A percentile compares a stretch with the other conserved stretches of the same genome.
phyloP scores from a whole-genome alignment of 2,888 invertebrate species.

The Clepsis dumicolana region DNA sequence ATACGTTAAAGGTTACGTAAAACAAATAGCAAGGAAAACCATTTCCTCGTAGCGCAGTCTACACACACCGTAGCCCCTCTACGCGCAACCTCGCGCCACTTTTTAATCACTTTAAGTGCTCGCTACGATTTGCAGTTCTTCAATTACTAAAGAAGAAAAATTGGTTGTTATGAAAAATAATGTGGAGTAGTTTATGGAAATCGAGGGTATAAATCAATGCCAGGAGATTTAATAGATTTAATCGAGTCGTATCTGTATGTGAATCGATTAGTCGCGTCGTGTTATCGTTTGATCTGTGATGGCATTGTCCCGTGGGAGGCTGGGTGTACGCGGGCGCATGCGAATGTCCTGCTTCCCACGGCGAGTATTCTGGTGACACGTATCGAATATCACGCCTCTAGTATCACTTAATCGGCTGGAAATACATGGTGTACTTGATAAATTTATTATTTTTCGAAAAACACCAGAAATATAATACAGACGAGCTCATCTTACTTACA shows the following conservation, averaged over 20 bases:
- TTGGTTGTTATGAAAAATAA: constrained; percentile 60
- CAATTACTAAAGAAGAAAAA: constrained; percentile 72
- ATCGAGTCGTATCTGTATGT: constrained; percentile 55
- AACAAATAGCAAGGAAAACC: constrained; percentile 16
- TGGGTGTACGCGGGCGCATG: constrained; percentile 64
- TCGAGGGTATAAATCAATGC: constrained; percentile 22
- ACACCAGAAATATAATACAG: background rate
- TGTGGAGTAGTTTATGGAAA: constrained; percentile 47
- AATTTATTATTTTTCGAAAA: background rate
- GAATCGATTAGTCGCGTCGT: constrained; percentile 61
- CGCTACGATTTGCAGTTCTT: constrained; percentile 76
- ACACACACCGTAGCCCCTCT: constrained; percentile 54
- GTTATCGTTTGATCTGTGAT: constrained; percentile 58
- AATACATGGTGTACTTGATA: background rate
- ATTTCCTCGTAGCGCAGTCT: constrained; percentile 56
- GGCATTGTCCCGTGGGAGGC: constrained; percentile 46
- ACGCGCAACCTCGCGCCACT: constrained; percentile 60
- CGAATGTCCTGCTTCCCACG: constrained; percentile 66
- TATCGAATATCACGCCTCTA: constrained; percentile 73
- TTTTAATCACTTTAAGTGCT: constrained; percentile 84
- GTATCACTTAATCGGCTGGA: constrained; percentile 41
- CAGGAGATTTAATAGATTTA: constrained; percentile 36
- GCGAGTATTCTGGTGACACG: constrained; percentile 56
- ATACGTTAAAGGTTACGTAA: constrained; percentile 28
- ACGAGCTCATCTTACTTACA: background rate